Evolutionary conservation across 2,113 vertebrate genomes (phyloP).

Genomic region (Odontophorus gujanensis): DNA sequence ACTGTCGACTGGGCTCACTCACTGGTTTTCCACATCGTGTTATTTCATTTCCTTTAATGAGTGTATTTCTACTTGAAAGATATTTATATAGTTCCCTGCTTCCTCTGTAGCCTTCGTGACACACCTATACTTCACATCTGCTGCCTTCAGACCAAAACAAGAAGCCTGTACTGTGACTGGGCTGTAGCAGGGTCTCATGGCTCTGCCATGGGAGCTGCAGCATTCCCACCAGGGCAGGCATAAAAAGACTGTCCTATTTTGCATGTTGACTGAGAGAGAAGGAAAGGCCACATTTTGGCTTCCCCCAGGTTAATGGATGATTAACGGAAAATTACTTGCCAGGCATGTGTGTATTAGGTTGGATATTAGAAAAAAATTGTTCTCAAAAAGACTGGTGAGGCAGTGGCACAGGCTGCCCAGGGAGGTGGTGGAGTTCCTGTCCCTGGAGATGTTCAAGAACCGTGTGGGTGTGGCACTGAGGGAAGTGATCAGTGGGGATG

Average conservation of each 20-base stretch:
- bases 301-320: neutral
- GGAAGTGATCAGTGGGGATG: no score
- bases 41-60: slow-evolving; percentile 10
- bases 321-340: neutral
- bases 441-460: no score
- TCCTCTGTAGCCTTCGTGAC: neutral
- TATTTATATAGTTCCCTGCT: neutral
- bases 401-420: no score
- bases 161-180: neutral
- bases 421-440: no score
- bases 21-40: neutral
- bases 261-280: neutral
- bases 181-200: neutral
- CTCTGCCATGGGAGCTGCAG: neutral
- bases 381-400: no score
- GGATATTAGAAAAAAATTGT: no score
- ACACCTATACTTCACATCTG: neutral
- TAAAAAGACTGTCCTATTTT: neutral
- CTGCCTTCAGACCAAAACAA: neutral
- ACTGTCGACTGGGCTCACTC: neutral
- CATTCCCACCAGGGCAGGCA: neutral
- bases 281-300: neutral
- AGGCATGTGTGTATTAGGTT: neutral
- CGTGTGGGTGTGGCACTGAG: no score
- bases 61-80: neutral